Percentiles rank a stretch among this genome's conserved stretches.
Conservation (phyloP, 2,888 invertebrate genomes). For the Stenichneumon culpator region DNA sequence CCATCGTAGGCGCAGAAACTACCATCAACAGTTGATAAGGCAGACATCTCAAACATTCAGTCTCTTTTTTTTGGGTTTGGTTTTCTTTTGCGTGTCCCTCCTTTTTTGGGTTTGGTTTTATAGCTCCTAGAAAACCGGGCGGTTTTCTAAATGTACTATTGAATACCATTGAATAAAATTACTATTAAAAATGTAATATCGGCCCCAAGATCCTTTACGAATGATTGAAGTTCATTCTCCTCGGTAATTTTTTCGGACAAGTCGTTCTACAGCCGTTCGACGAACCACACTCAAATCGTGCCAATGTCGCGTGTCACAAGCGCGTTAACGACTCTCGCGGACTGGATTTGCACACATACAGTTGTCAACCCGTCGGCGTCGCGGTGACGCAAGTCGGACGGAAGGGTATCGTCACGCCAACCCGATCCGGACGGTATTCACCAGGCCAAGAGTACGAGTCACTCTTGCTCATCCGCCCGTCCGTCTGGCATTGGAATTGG, state of each 20-base stretch:
- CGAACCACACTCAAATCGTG: constrained; percentile 7
- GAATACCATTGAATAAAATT: no score
- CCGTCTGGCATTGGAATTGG: neutral
- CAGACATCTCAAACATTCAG: no score
- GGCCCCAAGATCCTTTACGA: no score
- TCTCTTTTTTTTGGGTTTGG: no score
- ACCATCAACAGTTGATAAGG: no score
- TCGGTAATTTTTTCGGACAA: neutral
- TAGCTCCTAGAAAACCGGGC: no score
- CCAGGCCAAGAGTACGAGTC: neutral
- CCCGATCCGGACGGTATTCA: neutral
- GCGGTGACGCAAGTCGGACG: neutral
- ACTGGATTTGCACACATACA: constrained; percentile 27
- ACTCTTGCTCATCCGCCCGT: neutral
- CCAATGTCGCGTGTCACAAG: constrained; percentile 19
- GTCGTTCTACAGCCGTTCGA: neutral
- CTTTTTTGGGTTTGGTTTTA: no score
- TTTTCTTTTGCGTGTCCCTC: no score
- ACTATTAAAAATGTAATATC: no score
- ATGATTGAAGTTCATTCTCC: no score
- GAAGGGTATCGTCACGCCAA: constrained; percentile 30
- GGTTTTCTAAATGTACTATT: no score
- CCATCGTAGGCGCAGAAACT: no score
- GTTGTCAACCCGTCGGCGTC: neutral
- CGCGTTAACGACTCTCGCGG: constrained; percentile 43